Percentiles rank a stretch among this genome's conserved stretches.
These are phyloP conservation scores for Leuctra nigra DNA, from an alignment of 2,888 invertebrate species.

Conservation along the genomic window DNA sequence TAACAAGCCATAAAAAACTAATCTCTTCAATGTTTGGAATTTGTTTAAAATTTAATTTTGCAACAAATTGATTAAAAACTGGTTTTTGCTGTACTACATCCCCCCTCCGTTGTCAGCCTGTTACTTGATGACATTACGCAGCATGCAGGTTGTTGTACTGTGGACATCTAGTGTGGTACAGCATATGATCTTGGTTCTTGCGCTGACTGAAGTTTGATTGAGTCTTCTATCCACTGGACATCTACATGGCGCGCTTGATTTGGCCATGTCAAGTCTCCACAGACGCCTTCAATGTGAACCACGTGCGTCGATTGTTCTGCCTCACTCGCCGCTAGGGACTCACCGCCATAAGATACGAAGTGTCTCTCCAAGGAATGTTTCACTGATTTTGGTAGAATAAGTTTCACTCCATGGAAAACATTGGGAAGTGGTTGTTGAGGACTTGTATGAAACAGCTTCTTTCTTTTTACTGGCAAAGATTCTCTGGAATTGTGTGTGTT, in stretches of 20 bases:
- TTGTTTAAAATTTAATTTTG: too few relatives aligned
- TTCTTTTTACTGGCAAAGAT: background rate
- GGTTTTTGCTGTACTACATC: too few relatives aligned
- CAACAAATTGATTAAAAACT: too few relatives aligned
- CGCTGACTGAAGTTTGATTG: background rate
- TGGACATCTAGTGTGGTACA: background rate
- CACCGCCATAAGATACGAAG: constrained; percentile 58
- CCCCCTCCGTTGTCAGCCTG: too few relatives aligned
- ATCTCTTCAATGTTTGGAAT: too few relatives aligned
- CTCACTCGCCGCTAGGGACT: constrained; percentile 37
- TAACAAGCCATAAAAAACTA: too few relatives aligned
- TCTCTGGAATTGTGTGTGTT: background rate
- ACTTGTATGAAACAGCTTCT: background rate
- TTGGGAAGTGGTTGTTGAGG: constrained; percentile 41
- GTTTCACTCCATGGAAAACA: constrained; percentile 45
- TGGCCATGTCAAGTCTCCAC: background rate
- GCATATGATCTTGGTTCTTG: background rate
- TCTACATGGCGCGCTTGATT: background rate
- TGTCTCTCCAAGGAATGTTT: constrained; percentile 44
- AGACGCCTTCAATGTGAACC: constrained; percentile 35
- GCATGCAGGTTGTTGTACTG: too few relatives aligned
- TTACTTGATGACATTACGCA: too few relatives aligned
- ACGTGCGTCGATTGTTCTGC: constrained; percentile 39
- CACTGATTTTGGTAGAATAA: constrained; percentile 38
- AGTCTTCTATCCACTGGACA: background rate